Conservation (phyloP, 1,140 invertebrate genomes). For the Tetramorium simillimum region DNA sequence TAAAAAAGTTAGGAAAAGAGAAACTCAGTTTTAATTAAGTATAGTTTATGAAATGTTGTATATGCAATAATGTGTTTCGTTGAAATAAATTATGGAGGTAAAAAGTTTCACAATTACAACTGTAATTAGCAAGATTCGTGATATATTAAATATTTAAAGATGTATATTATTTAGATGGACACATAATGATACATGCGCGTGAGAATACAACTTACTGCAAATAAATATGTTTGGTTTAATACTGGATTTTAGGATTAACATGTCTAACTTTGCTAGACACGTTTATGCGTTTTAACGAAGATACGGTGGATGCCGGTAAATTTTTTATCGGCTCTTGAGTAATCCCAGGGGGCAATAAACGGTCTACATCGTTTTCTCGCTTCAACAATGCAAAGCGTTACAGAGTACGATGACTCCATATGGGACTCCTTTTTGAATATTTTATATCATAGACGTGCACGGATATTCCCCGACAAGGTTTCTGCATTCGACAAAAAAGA, state of each 20-base stretch:
- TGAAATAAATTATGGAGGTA: neutral
- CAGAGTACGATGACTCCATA: neutral
- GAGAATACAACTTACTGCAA: neutral
- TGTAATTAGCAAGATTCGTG: neutral
- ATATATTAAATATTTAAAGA: neutral
- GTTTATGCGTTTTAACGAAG: slow-evolving; percentile 26
- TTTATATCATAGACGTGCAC: slow-evolving; percentile 23
- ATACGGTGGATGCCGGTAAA: slow-evolving; percentile 24
- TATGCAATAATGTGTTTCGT: neutral
- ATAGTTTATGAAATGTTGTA: neutral
- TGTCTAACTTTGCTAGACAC: neutral
- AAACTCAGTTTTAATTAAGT: neutral
- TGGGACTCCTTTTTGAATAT: slow-evolving; percentile 31
- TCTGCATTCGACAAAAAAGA: slow-evolving; percentile 30
- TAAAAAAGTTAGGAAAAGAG: neutral
- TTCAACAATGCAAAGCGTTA: slow-evolving; percentile 36
- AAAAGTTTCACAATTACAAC: neutral
- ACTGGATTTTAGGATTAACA: slow-evolving; percentile 30
- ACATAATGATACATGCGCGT: neutral
- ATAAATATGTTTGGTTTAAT: slow-evolving; percentile 30
- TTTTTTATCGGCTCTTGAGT: slow-evolving; percentile 47
- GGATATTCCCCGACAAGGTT: slow-evolving; percentile 23
- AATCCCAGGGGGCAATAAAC: slow-evolving; percentile 47
- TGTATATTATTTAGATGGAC: neutral
- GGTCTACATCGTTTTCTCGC: slow-evolving; percentile 42